Conservation (phyloP, 2,113 vertebrate genomes). For the Salvelinus alpinus region DNA sequence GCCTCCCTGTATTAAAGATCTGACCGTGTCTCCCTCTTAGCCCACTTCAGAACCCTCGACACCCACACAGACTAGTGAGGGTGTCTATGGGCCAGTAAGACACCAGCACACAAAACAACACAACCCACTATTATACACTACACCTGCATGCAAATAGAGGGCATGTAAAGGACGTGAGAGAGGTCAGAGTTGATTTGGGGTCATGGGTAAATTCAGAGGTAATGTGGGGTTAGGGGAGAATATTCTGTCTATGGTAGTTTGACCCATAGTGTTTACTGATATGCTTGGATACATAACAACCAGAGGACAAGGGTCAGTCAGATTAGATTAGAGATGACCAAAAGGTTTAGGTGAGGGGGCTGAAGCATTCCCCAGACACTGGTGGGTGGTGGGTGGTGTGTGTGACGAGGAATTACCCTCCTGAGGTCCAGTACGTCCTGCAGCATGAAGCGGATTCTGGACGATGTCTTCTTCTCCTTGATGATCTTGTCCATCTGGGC, state of each 20-base stretch:
- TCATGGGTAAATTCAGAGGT: too few relatives aligned
- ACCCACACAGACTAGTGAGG: constrained; percentile 37
- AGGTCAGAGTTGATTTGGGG: too few relatives aligned
- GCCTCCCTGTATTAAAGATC: constrained; percentile 45
- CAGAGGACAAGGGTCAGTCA: not conserved
- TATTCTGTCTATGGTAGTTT: too few relatives aligned
- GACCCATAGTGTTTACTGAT: not conserved
- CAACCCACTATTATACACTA: too few relatives aligned
- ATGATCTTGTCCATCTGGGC: constrained; percentile 98
- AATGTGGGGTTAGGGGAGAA: too few relatives aligned
- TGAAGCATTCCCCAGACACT: not conserved
- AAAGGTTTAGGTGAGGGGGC: not conserved
- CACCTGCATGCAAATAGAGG: too few relatives aligned
- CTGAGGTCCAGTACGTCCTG: constrained; percentile 94
- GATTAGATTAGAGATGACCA: not conserved
- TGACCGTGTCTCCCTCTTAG: constrained; percentile 30
- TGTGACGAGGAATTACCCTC: constrained; percentile 70
- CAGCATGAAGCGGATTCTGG: constrained; percentile 96
- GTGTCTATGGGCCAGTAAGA: constrained; percentile 16
- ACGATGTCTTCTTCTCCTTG: constrained; percentile 94
- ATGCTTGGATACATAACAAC: not conserved
- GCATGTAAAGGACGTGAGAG: too few relatives aligned
- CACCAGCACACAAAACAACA: too few relatives aligned
- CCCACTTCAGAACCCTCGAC: constrained; percentile 21
- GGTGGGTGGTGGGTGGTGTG: not conserved